Evolutionary conservation across 2,888 invertebrate genomes (phyloP), one percentile per base, ranked within the genome.

Genomic region (Horisme vitalbata): DNA sequence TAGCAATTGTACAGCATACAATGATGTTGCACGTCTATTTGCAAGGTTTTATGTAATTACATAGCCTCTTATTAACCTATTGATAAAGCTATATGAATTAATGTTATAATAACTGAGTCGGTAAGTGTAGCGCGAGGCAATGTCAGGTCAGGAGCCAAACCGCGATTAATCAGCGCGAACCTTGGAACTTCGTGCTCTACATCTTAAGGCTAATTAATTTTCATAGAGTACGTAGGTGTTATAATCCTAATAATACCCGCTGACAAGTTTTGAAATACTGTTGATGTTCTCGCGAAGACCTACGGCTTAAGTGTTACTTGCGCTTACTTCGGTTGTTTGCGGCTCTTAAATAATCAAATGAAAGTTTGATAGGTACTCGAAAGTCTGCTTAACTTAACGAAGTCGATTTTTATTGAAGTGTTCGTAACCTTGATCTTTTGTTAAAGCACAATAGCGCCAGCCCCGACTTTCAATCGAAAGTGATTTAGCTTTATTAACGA

Each of bases 131-230:
- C 1, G 54, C 55, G 36, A 24, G 52, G 51, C 48, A 50, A 57
- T 65, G 63, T 46, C 57, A 55, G 55, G 63, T 46, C 57, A 55
- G 55, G 54, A 55, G 68, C 63, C 62, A 68, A 66, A 67, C 69
- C 68, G 65, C 71, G 65, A 82, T 82, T 81, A 80, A 82, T 82
- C 77, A 80, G 71, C 71, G 60, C 54, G 55, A 72, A 63, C 77
- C 79, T 74, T 76, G 74, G 60, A 72, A 74, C 62, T 69, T 63
- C 62, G 68, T 70, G 71, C 64, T 66, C 67, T 57, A 70, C 68
- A 74, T 76, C 63, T 65, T 66, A 71, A 71, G 62, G 61, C 63
- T 61, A 54, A 66, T 69, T 69, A 71, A 72, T 76, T 69, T 67
- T 63, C 67, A 63, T 63, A 61, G 55, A 65, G 57, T 61, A 58